Conservation (phyloP, 2,797 vertebrate genomes). For the Tapirus indicus region DNA sequence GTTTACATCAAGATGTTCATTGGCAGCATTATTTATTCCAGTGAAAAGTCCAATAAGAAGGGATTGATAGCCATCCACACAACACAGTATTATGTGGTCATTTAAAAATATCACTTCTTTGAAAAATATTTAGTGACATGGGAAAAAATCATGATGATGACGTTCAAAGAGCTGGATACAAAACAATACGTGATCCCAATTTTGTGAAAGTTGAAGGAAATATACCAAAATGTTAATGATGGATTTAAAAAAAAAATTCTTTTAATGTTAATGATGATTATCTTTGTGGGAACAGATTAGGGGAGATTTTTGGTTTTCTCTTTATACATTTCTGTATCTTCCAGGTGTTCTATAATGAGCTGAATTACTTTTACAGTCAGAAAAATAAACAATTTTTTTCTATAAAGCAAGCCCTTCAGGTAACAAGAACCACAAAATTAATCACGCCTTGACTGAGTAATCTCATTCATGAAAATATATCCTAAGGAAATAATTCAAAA, state of each 20-base stretch:
- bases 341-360: conserved; percentile 58
- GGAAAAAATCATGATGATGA: neutral
- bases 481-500: conserved; percentile 79
- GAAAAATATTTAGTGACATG: conserved; percentile 8
- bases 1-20: neutral
- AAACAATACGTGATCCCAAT: neutral
- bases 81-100: neutral
- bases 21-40: conserved; percentile 7
- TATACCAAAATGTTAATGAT: conserved; percentile 32
- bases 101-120: neutral
- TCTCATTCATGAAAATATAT: conserved; percentile 79
- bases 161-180: conserved; percentile 14
- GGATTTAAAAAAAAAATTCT: neutral
- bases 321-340: conserved; percentile 43
- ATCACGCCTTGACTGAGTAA: conserved; percentile 66
- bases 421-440: conserved; percentile 75
- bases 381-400: conserved; percentile 70
- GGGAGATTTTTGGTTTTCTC: neutral
- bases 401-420: conserved; percentile 64
- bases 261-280: conserved; percentile 36
- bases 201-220: conserved; percentile 45
- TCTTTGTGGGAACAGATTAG: conserved; percentile 27
- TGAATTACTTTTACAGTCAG: conserved; percentile 71
- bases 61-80: neutral
- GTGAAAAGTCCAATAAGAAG: neutral